phyloP scores from a whole-genome alignment of 2,888 invertebrate genomes.

The Phytoseiulus persimilis region DNA sequence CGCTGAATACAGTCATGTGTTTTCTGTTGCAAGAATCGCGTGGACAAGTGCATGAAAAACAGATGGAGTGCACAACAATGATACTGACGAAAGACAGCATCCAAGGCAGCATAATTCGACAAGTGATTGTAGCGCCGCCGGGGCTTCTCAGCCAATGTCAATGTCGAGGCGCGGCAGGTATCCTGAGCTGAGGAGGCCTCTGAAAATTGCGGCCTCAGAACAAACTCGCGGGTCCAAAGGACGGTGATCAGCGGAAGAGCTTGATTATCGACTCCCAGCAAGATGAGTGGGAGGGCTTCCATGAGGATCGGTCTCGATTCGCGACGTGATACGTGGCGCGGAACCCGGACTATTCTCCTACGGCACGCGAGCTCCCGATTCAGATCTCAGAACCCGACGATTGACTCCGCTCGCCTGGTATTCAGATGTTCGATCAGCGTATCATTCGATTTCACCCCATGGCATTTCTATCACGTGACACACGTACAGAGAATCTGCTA shows the following conservation, averaged over 20 bases:
- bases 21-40: background rate
- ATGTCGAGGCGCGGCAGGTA: background rate
- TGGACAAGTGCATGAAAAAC: background rate
- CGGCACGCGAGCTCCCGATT: too few relatives aligned
- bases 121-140: background rate
- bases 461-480: background rate
- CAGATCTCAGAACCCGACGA: too few relatives aligned
- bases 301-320: too few relatives aligned
- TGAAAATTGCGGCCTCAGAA: background rate
- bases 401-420: too few relatives aligned
- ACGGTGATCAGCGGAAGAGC: too few relatives aligned
- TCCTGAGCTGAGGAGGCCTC: background rate
- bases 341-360: too few relatives aligned
- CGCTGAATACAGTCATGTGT: background rate
- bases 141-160: background rate
- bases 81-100: background rate
- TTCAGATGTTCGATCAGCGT: too few relatives aligned
- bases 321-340: too few relatives aligned
- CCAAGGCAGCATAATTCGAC: background rate
- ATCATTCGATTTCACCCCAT: background rate
- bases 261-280: too few relatives aligned
- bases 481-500: background rate
- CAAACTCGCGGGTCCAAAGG: too few relatives aligned
- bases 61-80: background rate
- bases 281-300: too few relatives aligned